phyloP scores from a whole-genome alignment of 1,140 invertebrate species.

The Aphelinus certus region DNA sequence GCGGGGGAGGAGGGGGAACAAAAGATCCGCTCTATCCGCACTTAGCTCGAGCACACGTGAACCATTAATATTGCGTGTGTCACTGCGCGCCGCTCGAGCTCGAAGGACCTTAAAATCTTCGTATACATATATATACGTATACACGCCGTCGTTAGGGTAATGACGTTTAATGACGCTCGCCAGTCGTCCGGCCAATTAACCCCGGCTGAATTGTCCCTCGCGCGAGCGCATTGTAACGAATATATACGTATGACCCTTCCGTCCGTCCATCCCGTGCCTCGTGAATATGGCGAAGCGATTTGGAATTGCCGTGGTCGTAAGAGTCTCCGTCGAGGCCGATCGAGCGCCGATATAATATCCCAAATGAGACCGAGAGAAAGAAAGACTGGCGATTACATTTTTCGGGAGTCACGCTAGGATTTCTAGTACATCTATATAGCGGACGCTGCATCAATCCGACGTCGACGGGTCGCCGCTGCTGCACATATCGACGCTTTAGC shows the following conservation, averaged over 20 bases:
- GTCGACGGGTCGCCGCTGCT: too few relatives aligned
- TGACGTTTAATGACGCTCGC: neutral
- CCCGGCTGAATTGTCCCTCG: neutral
- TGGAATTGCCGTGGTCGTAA: too few relatives aligned
- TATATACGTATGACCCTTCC: neutral
- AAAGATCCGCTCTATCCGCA: neutral
- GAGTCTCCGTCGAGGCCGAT: too few relatives aligned
- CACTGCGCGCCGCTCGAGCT: constrained; percentile 2
- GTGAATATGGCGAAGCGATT: too few relatives aligned
- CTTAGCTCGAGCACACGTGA: neutral
- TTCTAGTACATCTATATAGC: too few relatives aligned
- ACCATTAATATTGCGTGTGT: neutral
- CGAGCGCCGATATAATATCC: too few relatives aligned
- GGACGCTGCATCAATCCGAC: too few relatives aligned
- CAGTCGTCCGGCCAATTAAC: neutral
- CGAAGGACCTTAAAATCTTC: constrained; percentile 2
- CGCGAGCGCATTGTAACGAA: neutral
- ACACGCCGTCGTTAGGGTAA: neutral
- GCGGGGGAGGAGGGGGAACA: neutral
- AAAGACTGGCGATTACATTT: too few relatives aligned
- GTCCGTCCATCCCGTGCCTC: neutral
- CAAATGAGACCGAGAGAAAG: too few relatives aligned
- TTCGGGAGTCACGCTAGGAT: too few relatives aligned
- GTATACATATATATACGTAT: neutral
- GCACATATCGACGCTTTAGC: too few relatives aligned